Evolutionary conservation across 2,797 vertebrate species (phyloP), one percentile per base, ranked within the genome.

Genomic region (Coilia nasus): DNA sequence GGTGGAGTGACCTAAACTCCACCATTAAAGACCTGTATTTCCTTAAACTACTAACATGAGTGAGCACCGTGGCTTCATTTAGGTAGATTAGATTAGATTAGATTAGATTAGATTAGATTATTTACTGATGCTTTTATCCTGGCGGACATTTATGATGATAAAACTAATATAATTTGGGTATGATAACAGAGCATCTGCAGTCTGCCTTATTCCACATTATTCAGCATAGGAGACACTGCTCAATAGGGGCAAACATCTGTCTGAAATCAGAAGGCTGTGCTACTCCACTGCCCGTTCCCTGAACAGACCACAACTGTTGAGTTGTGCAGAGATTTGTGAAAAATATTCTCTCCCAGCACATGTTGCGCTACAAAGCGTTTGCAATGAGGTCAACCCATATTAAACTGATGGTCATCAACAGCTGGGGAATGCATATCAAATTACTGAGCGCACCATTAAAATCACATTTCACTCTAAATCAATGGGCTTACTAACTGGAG

Each of bases 381-480:
- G 35, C 44, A 25, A 44, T 62, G 17, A 25, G 82, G 56, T 56
- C 15, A 81, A 28, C 11, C 10, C 25, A n/a, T 12, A 57, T 17
- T 25, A 50, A 60, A 44, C 9, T 47, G 57, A 46, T 81, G 28
- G 50, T 14, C 75, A 54, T 56, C n/a, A 47, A 85, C 87, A 86
- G 85, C 83, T 84, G 83, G 54, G 64, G 81, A 83, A 82, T 47
- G 84, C 54, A 17, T 84, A 44, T 81, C 80, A 60, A 82, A 82
- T 84, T 25, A 17, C 11, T 46, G 11, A 56, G 46, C 62, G 59
- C 56, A 46, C 71, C 41, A 46, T 62, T 81, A 21, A 41, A 59
- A 19, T 80, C 17, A n/a, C 71, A 78, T 78, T 78, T 44, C 35
- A 78, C 71, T 78, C 35, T 78, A 78, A 78, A 78, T 78, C 71